Percentiles rank a stretch among this genome's conserved stretches.
phyloP scores from a whole-genome alignment of 2,888 invertebrate genomes.

The Drosophila pegasa region DNA sequence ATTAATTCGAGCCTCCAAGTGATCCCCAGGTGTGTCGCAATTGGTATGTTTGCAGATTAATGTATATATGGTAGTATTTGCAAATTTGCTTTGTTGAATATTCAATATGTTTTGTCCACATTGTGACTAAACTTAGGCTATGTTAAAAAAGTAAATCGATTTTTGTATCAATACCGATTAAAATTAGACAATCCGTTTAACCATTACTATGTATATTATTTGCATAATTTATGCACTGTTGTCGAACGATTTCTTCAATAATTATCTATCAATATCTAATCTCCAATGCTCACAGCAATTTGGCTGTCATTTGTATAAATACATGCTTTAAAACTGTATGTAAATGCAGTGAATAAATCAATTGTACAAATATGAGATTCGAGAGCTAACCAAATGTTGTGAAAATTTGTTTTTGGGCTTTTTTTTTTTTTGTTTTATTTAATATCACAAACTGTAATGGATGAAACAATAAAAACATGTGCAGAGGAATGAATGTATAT shows the following conservation, averaged over 20 bases:
- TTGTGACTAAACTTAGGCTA: background rate
- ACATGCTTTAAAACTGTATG: slow-evolving; percentile 18
- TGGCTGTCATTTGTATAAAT: background rate
- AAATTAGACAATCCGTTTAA: slow-evolving; percentile 12
- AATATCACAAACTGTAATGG: slow-evolving; percentile 17
- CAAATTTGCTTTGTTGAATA: slow-evolving; percentile 16
- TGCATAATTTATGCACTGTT: background rate
- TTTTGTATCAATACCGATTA: slow-evolving; percentile 26
- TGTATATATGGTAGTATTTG: background rate
- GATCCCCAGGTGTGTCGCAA: slow-evolving; percentile 4
- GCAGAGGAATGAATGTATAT: background rate
- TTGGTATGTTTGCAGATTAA: slow-evolving; percentile 5
- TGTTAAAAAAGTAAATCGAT: background rate
- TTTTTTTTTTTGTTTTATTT: slow-evolving; percentile 34
- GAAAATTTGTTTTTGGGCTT: slow-evolving; percentile 14
- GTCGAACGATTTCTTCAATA: background rate
- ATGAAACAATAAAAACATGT: slow-evolving; percentile 51
- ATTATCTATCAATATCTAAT: background rate
- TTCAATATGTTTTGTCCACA: slow-evolving; percentile 9
- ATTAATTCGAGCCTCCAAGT: slow-evolving; percentile 22
- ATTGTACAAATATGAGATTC: slow-evolving; percentile 21
- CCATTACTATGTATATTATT: background rate
- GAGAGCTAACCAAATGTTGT: slow-evolving; percentile 11
- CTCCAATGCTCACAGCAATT: background rate
- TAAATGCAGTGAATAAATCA: slow-evolving; percentile 63